These are phyloP conservation scores for Phyto melanocephala DNA, from an alignment of 2,888 invertebrate species.

Conservation along the genomic window DNA sequence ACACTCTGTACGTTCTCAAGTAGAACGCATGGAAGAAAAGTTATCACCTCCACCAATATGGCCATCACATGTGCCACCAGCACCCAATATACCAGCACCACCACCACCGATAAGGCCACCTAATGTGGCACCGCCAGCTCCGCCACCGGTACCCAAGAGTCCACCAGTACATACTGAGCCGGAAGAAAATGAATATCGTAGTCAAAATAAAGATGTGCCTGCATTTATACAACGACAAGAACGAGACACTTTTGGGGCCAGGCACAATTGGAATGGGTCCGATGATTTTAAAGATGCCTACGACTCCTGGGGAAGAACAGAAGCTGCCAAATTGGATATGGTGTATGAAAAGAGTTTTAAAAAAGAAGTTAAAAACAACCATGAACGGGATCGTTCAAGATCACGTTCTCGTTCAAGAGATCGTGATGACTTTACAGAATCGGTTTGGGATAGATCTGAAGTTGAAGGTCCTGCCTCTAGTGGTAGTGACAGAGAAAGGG, in stretches of 20 bases:
- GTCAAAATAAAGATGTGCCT: conserved; percentile 76
- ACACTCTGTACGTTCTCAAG: conserved; percentile 80
- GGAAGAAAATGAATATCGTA: conserved; percentile 76
- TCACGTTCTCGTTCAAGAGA: conserved; percentile 78
- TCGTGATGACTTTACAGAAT: conserved; percentile 79
- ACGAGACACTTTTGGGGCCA: conserved; percentile 86
- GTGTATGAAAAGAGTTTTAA: conserved; percentile 77
- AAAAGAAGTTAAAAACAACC: conserved; percentile 75
- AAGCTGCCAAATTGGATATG: conserved; percentile 78
- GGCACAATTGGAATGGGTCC: conserved; percentile 81
- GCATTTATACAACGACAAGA: conserved; percentile 85
- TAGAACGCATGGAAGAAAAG: conserved; percentile 82
- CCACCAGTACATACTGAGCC: conserved; percentile 78
- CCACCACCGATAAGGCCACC: conserved; percentile 82
- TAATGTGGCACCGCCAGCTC: conserved; percentile 81
- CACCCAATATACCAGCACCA: conserved; percentile 81
- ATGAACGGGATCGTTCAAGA: conserved; percentile 77
- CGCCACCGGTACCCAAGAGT: conserved; percentile 84
- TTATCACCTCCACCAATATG: conserved; percentile 83
- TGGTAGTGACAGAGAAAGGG: conserved; percentile 78
- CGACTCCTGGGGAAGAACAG: conserved; percentile 79
- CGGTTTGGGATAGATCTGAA: conserved; percentile 79
- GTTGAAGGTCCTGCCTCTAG: conserved; percentile 79
- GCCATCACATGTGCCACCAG: conserved; percentile 84
- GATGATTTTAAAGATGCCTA: conserved; percentile 74